A percentile compares a stretch with the other conserved stretches of the same genome.
Conservation (phyloP, 1,140 invertebrate genomes). For the Orius laevigatus region DNA sequence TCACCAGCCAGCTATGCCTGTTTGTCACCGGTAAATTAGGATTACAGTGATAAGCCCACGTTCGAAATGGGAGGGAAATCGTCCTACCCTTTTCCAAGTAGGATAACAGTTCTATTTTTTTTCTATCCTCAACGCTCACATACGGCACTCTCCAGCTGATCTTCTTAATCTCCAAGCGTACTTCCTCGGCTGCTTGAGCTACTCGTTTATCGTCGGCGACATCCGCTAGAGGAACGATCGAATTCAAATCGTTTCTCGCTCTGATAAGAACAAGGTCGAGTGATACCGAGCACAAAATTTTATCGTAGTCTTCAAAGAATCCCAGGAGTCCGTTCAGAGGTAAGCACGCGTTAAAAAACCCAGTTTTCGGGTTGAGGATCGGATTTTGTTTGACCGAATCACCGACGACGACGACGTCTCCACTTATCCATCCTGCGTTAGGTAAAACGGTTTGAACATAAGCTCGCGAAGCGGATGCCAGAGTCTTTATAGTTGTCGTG, state of each 20-base stretch:
- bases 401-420: not conserved
- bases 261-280: slow-evolving; percentile 29
- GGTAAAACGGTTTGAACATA: slow-evolving; percentile 18
- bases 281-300: slow-evolving; percentile 28
- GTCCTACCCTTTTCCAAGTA: slow-evolving; percentile 19
- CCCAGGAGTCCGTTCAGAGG: slow-evolving; percentile 27
- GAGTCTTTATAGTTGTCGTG: slow-evolving; percentile 27
- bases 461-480: slow-evolving; percentile 18
- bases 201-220: not conserved
- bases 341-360: slow-evolving; percentile 25
- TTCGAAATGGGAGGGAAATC: slow-evolving; percentile 23
- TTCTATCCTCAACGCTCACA: slow-evolving; percentile 19
- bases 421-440: slow-evolving; percentile 23
- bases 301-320: slow-evolving; percentile 31
- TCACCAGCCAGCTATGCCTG: slow-evolving; percentile 23
- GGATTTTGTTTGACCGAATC: not conserved
- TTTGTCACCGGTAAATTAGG: slow-evolving; percentile 22
- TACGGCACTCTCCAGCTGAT: slow-evolving; percentile 23
- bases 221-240: not conserved
- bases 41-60: slow-evolving; percentile 27
- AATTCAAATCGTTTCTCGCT: slow-evolving; percentile 22
- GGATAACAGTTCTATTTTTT: slow-evolving; percentile 14
- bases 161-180: slow-evolving; percentile 20
- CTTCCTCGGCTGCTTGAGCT: slow-evolving; percentile 5
- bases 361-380: no score